A percentile compares a stretch with the other conserved stretches of the same genome.
phyloP scores from a whole-genome alignment of 2,888 invertebrate genomes.

The Cataglyphis livida region DNA sequence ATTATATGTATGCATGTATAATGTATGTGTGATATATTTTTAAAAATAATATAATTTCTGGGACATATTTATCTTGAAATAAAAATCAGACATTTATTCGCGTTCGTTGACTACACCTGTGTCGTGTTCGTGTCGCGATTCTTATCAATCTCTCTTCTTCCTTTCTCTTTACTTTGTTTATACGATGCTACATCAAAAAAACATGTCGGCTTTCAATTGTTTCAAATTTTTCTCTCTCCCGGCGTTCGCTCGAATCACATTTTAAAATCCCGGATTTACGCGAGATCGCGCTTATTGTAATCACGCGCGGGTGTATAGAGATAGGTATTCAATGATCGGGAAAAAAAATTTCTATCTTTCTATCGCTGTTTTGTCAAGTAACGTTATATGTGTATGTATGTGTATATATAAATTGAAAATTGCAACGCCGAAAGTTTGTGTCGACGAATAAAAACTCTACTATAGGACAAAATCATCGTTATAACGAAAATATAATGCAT shows the following conservation, averaged over 20 bases:
- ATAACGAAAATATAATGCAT: slow-evolving; percentile 1
- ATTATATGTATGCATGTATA: background rate
- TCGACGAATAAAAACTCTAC: background rate
- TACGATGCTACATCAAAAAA: slow-evolving; percentile 16
- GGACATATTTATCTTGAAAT: background rate
- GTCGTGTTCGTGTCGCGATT: background rate
- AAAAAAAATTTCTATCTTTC: slow-evolving; percentile 21
- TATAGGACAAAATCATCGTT: background rate
- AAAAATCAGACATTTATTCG: slow-evolving; percentile 21
- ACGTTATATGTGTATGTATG: background rate
- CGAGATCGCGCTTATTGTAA: slow-evolving; percentile 7
- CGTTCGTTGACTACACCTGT: background rate
- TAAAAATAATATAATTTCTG: background rate
- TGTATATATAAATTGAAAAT: background rate
- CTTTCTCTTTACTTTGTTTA: background rate
- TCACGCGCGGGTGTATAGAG: background rate
- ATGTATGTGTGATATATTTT: background rate
- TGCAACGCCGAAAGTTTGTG: background rate
- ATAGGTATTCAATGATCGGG: background rate
- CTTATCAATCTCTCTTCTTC: slow-evolving; percentile 1
- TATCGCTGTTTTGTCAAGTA: background rate
- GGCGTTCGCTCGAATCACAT: slow-evolving; percentile 11
- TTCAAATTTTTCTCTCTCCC: slow-evolving; percentile 4
- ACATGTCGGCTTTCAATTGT: slow-evolving; percentile 21
- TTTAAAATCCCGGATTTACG: slow-evolving; percentile 27